These are phyloP conservation scores for Cyclargus thomasi DNA, from an alignment of 1,140 invertebrate genomes.

Conservation along the genomic window DNA sequence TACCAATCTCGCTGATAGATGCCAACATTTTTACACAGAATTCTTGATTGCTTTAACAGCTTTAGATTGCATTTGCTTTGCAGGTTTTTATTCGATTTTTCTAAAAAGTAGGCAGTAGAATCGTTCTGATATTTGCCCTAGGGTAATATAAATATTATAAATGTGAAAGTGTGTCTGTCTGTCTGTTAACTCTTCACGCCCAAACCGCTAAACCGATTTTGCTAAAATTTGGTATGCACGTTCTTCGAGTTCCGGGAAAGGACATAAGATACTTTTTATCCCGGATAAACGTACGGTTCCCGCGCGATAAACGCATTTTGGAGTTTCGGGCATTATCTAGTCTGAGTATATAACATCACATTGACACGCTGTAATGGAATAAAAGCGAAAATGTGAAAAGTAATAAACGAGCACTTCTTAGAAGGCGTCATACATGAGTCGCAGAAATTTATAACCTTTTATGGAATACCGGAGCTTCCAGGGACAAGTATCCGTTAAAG, in stretches of 20 bases:
- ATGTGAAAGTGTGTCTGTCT: too few species aligned
- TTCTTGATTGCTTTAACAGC: background rate
- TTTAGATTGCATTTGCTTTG: background rate
- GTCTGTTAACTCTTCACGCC: too few species aligned
- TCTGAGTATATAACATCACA: background rate
- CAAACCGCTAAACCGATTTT: too few species aligned
- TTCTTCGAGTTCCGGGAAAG: too few species aligned
- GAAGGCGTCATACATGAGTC: background rate
- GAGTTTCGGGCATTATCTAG: too few species aligned
- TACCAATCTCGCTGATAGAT: background rate
- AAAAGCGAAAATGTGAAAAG: background rate
- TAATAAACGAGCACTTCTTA: background rate
- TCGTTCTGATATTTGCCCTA: too few species aligned
- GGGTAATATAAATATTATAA: background rate
- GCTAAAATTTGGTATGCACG: too few species aligned
- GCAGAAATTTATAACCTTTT: slow-evolving; percentile 1
- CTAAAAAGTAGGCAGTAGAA: background rate
- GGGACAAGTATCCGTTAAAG: background rate
- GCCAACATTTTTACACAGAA: background rate
- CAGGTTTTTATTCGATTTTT: background rate
- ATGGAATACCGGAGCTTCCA: background rate
- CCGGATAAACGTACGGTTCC: too few species aligned
- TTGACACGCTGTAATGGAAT: background rate
- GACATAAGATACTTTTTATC: too few species aligned
- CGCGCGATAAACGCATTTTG: too few species aligned